phyloP scores from a whole-genome alignment of 2,888 invertebrate genomes.

The Cryptocephalus moraei region DNA sequence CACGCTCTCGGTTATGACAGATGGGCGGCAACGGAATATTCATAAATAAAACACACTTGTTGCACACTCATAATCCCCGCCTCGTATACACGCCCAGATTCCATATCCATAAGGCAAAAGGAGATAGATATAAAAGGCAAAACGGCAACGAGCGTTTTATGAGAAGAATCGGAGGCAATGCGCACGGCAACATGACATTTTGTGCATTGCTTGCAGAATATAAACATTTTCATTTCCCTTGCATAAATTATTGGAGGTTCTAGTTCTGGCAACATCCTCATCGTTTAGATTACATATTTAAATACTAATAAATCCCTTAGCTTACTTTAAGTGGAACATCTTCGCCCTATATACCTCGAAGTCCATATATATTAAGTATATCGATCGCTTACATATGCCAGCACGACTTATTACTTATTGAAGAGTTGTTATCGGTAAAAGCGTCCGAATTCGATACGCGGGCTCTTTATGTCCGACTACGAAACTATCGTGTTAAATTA shows the following conservation, averaged over 20 bases:
- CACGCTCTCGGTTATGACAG: slow-evolving; percentile 59
- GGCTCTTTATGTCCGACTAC: slow-evolving; percentile 11
- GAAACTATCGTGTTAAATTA: slow-evolving; percentile 14
- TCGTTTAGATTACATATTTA: too few relatives aligned
- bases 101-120: slow-evolving; percentile 34
- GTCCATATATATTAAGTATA: too few relatives aligned
- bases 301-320: too few relatives aligned
- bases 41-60: slow-evolving; percentile 64
- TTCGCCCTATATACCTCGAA: too few relatives aligned
- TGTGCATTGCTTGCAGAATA: too few relatives aligned
- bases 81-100: slow-evolving; percentile 38
- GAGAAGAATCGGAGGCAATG: too few relatives aligned
- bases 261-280: too few relatives aligned
- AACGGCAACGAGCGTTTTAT: background rate
- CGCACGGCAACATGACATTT: too few relatives aligned
- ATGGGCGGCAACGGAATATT: slow-evolving; percentile 53
- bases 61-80: slow-evolving; percentile 51
- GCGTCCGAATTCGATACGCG: slow-evolving; percentile 16
- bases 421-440: slow-evolving; percentile 16
- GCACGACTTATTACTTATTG: slow-evolving; percentile 24
- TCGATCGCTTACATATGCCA: slow-evolving; percentile 12
- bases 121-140: slow-evolving; percentile 4
- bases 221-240: too few relatives aligned
- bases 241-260: too few relatives aligned
- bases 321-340: too few relatives aligned